Base-by-base conservation (phyloP, 2,888 invertebrate species). In the Acleris sparsana region DNA sequence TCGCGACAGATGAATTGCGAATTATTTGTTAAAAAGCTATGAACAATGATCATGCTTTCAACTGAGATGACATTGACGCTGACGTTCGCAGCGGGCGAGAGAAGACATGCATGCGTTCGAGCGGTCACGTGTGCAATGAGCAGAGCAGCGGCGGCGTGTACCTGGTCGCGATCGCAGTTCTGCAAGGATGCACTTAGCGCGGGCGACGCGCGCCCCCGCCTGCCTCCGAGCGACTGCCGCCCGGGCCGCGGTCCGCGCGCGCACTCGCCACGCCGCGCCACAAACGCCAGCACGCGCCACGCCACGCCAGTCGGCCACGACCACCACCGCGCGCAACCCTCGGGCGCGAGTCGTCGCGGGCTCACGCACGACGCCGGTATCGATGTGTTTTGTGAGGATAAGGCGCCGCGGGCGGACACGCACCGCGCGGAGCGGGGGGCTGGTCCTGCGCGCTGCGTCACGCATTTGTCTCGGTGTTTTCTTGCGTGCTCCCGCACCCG, bases 361-460 rank as follows among this genome's bases (percentile, higher is more conserved):
- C 83, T 84, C 85, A 88, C 88, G 86, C 87, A 88, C 88, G 84
- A 80, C 84, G 83, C 85, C 83, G 85, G 83, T 89, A 91, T 92
- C 89, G 90, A 91, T 89, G 89, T 88, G 85, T 86, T 88, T 86
- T 87, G 76, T 72, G 72, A 69, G 72, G 71, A 68, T 69, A 72
- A 72, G 72, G 70, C 71, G 71, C 72, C 71, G 75, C 76, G 79
- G 70, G 74, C 55, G 71, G 74, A 80, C 79, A 80, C 80, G 80
- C 85, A 83, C 82, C 84, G 74, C 65, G 73, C 78, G 82, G 82
- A 72, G 81, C 75, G 85, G 84, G 83, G 86, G 71, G 80, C 77
- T 79, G 87, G 75, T 87, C 89, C 90, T 91, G 92, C 92, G 91
- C 92, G 89, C 86, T 91, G 92, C 91, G 92, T 88, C 89, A 92